phyloP scores from a whole-genome alignment of 2,113 vertebrate genomes.

The Caranx melampygus region DNA sequence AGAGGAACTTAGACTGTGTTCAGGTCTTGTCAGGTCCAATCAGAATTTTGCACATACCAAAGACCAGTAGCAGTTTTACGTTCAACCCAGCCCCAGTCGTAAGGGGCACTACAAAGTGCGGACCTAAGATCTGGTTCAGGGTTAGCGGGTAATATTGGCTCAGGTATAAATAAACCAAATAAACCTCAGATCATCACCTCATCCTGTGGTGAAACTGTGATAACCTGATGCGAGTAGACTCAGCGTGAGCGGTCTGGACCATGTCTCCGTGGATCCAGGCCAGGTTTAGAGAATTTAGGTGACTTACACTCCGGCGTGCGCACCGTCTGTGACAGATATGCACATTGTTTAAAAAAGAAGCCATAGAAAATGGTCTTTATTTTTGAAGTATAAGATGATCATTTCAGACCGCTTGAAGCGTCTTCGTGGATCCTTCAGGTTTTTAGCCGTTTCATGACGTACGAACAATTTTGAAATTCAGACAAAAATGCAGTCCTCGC shows the following conservation, averaged over 20 bases:
- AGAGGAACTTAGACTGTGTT: constrained; percentile 8
- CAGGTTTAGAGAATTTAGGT: constrained; percentile 32
- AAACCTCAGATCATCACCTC: constrained; percentile 13
- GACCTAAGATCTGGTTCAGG: constrained; percentile 6
- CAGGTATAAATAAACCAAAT: neutral
- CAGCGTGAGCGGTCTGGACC: constrained; percentile 2
- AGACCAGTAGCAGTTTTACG: constrained; percentile 28
- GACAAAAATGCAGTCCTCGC: constrained; percentile 70
- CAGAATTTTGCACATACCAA: constrained; percentile 65
- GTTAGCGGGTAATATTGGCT: neutral
- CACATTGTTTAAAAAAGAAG: constrained; percentile 71
- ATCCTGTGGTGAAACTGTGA: neutral
- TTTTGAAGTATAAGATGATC: constrained; percentile 68
- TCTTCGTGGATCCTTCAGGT: constrained; percentile 52
- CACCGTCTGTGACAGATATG: constrained; percentile 66
- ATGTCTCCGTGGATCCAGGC: constrained; percentile 11
- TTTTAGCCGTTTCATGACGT: constrained; percentile 48
- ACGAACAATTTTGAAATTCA: constrained; percentile 64
- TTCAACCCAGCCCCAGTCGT: neutral
- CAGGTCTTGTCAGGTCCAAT: constrained; percentile 44
- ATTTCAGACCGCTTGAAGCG: constrained; percentile 60
- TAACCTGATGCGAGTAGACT: neutral
- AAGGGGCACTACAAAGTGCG: neutral
- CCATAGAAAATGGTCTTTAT: constrained; percentile 68
- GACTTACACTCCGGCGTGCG: constrained; percentile 32